Evolutionary conservation across 1,140 invertebrate genomes (phyloP), one percentile per base, ranked within the genome.

Genomic region (Arctopsyche grandis): DNA sequence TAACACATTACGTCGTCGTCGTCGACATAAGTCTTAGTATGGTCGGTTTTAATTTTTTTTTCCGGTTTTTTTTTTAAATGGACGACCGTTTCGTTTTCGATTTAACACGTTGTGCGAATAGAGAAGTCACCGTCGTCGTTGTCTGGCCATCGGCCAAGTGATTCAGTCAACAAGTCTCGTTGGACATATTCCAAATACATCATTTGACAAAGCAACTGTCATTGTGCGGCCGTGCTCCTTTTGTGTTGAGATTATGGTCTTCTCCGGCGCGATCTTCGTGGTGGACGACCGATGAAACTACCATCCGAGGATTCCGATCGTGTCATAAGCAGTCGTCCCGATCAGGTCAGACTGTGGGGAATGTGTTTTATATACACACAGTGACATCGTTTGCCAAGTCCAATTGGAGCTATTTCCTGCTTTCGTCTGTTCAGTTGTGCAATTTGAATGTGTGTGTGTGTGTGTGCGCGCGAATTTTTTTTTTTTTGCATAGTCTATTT

Each of bases 121-220:
- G 48, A 52, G 16, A 52, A 48, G 52, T 21, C n/a, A n/a, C n/a
- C n/a, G n/a, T n/a, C n/a, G n/a, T n/a, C n/a, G n/a, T 24, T 77
- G 26, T 43, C 73, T 82, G 81, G 81, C 81, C 1, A 14, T 0
- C 3, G 1, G 79, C 81, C 81, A 82, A 80, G 58, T 29, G 48
- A 69, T 82, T 79, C 79, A 78, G 81, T 82, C 81, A 82, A 82
- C 81, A 82, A 78, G 78, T 78, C 76, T 75, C 48, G 76, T 82
- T 82, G 81, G 81, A 82, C 71, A 60, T 60, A 38, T 58, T 82
- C 81, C 81, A 82, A 80, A 73, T 80, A 75, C 60, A 78, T 79
- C 77, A 74, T 79, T 80, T 80, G 80, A 81, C 77, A 82, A 82
- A 82, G 76, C 81, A 80, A 82, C 81, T 82, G 81, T 82, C 81